These are phyloP conservation scores for Brachionus rotundiformis DNA, from an alignment of 1,140 invertebrate genomes.

Conservation along the genomic window DNA sequence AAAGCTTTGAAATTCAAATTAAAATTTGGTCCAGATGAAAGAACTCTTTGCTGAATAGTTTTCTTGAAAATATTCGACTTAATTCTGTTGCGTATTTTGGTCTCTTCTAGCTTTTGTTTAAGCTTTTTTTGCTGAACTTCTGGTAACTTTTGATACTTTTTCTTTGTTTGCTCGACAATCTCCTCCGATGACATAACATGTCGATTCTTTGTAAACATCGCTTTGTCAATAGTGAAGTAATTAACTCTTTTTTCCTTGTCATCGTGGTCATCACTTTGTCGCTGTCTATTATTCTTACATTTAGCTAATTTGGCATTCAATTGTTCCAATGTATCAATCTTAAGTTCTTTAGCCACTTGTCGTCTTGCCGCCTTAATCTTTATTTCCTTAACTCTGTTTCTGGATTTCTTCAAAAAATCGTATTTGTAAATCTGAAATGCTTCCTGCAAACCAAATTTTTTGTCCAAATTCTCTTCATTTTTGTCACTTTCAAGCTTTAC, in stretches of 20 bases:
- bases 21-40: slow-evolving; percentile 40
- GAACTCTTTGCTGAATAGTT: slow-evolving; percentile 23
- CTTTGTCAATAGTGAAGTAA: slow-evolving; percentile 27
- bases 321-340: background rate
- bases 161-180: slow-evolving; percentile 32
- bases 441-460: slow-evolving; percentile 27
- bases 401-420: slow-evolving; percentile 12
- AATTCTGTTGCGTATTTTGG: slow-evolving; percentile 8
- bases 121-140: slow-evolving; percentile 38
- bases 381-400: slow-evolving; percentile 28
- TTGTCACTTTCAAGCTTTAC: background rate
- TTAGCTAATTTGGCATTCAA: slow-evolving; percentile 8
- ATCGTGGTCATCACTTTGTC: background rate
- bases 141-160: slow-evolving; percentile 32
- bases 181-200: slow-evolving; percentile 26
- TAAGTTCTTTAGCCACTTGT: slow-evolving; percentile 18
- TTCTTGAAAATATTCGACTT: slow-evolving; percentile 41
- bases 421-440: slow-evolving; percentile 37
- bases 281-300: background rate
- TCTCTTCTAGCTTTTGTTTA: slow-evolving; percentile 42
- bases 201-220: slow-evolving; percentile 29
- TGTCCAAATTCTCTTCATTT: background rate
- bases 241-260: slow-evolving; percentile 23
- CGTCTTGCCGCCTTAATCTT: slow-evolving; percentile 29
- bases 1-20: slow-evolving; percentile 40